Evolutionary conservation across 2,888 invertebrate species (phyloP), one percentile per base, ranked within the genome.

Genomic region (Pristionchus exspectatus): DNA sequence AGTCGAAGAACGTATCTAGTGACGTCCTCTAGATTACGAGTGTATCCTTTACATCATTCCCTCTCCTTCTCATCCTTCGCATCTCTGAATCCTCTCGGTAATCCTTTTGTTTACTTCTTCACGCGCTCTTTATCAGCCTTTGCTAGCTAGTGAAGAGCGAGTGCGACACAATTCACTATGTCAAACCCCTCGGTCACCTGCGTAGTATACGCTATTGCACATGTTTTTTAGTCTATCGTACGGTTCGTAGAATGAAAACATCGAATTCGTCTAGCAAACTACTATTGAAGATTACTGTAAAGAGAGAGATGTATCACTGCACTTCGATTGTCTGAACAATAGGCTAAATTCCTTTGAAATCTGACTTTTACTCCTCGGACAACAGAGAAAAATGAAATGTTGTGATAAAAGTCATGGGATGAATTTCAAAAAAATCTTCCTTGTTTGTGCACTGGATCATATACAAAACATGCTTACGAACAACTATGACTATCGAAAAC

Each of bases 21-120:
- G 74, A 63, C 63, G 38, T 74, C 74, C 74, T 44, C 21, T 7
- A 38, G 21, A 69, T 72, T 66, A 27, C 12, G 14, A 38, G 74
- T 44, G 44, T 44, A 18, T 30, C 38, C 38, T n/a, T 27, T n/a
- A 18, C n/a, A 44, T 54, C 81, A 50, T n/a, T 14, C 27, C 27
- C 74, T 74, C 33, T 33, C 38, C 5, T 33, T 74, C 74, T 16
- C 33, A 33, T 74, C 14, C 33, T 44, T 77, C 74, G 33, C 72
- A 33, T 44, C 74, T 77, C 74, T 77, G 74, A 38, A 38, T 77
- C 69, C 38, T 44, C 44, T 77, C 38, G n/a, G 81, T 81, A 81
- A 81, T 81, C 81, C 81, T 1, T 81, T 18, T 81, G 81, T 81
- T 81, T 81, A 81, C 81, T 30, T 14, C 81, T 27, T 33, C 50